Conservation (phyloP, 2,113 vertebrate genomes). For the Esox niger region DNA sequence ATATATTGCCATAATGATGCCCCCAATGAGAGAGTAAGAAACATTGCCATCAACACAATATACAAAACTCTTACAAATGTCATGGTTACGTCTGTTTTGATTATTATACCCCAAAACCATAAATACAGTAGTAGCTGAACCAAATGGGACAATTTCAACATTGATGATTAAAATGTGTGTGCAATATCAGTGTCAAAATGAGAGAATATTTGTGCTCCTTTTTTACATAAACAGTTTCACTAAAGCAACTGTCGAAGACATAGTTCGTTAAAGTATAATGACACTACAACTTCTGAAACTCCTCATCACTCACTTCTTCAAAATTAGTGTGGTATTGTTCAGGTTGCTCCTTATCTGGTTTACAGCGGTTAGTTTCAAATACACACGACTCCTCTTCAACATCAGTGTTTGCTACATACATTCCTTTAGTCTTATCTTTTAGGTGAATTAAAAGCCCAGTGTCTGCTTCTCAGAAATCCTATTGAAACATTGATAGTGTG, state of each 20-base stretch:
- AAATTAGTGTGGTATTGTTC: conserved; percentile 36
- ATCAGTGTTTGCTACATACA: conserved; percentile 85
- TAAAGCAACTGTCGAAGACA: background rate
- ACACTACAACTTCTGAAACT: conserved; percentile 16
- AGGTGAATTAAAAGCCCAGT: conserved; percentile 29
- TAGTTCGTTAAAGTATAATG: conserved; percentile 6
- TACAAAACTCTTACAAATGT: conserved; percentile 21
- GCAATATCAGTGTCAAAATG: conserved; percentile 19
- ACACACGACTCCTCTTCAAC: conserved; percentile 74
- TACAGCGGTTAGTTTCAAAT: conserved; percentile 38
- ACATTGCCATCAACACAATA: conserved; percentile 23
- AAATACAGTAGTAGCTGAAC: conserved; percentile 1
- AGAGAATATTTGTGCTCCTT: conserved; percentile 40
- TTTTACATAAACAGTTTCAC: conserved; percentile 11
- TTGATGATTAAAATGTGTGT: conserved; percentile 14
- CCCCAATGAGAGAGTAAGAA: conserved; percentile 23
- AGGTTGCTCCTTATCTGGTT: conserved; percentile 66
- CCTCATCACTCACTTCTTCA: conserved; percentile 12
- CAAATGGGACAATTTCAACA: conserved; percentile 19
- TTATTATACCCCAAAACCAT: conserved; percentile 5
- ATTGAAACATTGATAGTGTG: conserved; percentile 60
- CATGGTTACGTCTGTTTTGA: background rate
- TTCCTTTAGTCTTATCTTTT: conserved; percentile 38
- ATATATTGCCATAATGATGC: conserved; percentile 25
- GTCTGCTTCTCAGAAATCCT: conserved; percentile 25